Conservation (phyloP, 2,797 vertebrate species). For the Coccyzus lansbergi region DNA sequence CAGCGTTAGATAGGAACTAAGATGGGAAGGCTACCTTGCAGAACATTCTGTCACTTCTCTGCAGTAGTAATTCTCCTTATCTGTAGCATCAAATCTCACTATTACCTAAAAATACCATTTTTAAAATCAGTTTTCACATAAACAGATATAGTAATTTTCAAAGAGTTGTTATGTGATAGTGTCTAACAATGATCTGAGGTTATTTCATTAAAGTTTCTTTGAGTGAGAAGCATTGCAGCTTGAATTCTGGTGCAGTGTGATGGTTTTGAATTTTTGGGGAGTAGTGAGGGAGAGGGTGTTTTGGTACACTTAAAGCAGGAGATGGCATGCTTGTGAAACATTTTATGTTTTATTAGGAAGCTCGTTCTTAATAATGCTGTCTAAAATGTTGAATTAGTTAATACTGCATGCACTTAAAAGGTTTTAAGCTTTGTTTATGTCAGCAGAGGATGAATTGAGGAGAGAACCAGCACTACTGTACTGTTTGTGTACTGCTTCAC, state of each 20-base stretch:
- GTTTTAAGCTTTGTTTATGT: not conserved
- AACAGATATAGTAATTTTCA: not conserved
- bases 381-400: not conserved
- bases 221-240: not conserved
- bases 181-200: not conserved
- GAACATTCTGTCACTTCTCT: not conserved
- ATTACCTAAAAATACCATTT: not conserved
- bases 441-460: not conserved
- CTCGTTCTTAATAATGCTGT: not conserved
- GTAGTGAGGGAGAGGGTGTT: fast-evolving
- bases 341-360: not conserved
- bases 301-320: not conserved
- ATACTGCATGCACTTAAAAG: not conserved
- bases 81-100: not conserved
- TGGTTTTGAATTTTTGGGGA: fast-evolving
- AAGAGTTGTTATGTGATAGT: not conserved
- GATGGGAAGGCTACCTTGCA: not conserved
- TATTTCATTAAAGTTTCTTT: not conserved
- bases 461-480: not conserved
- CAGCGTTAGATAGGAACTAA: not conserved
- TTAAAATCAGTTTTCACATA: not conserved
- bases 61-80: not conserved
- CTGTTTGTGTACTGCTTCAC: not conserved
- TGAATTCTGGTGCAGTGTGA: not conserved
- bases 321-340: not conserved